phyloP scores from a whole-genome alignment of 2,888 invertebrate species.

The Lymantria monacha region DNA sequence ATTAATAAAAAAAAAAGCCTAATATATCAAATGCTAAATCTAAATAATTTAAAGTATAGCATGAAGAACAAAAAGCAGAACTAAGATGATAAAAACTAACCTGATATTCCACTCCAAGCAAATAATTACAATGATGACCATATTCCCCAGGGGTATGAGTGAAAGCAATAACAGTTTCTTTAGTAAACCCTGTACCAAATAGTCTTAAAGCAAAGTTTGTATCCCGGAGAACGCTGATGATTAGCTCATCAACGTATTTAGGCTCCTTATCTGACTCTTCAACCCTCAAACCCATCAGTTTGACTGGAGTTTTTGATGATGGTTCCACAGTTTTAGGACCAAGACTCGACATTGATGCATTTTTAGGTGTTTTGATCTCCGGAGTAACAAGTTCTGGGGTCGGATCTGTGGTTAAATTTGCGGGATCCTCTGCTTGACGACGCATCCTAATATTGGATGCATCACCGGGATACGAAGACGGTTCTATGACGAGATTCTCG shows the following conservation, averaged over 20 bases:
- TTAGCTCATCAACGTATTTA: slow-evolving; percentile 60
- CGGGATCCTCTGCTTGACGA: not conserved
- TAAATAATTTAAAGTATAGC: no score
- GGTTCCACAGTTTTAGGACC: slow-evolving; percentile 4
- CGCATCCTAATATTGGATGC: not conserved
- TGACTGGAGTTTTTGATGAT: slow-evolving; percentile 16
- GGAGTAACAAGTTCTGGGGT: not conserved
- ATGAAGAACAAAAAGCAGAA: no score
- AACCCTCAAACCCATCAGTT: slow-evolving; percentile 58
- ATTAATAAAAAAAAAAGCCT: no score
- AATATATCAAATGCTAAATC: no score
- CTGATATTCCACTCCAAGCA: slow-evolving; percentile 54
- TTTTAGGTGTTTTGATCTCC: not conserved
- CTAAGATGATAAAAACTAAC: slow-evolving; percentile 27
- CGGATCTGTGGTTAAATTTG: not conserved
- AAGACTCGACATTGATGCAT: slow-evolving; percentile 3
- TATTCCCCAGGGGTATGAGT: slow-evolving; percentile 51
- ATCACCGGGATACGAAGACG: not conserved
- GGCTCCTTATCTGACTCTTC: slow-evolving; percentile 68
- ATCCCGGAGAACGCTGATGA: slow-evolving; percentile 63
- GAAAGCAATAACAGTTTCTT: slow-evolving; percentile 58
- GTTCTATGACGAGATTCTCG: slow-evolving; percentile 4
- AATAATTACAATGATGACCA: slow-evolving; percentile 45
- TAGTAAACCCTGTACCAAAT: slow-evolving; percentile 62
- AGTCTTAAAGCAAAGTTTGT: slow-evolving; percentile 54